Evolutionary conservation across 1,140 invertebrate species (phyloP), one percentile per base, ranked within the genome.

Genomic region (Ctenoplectra terminalis): DNA sequence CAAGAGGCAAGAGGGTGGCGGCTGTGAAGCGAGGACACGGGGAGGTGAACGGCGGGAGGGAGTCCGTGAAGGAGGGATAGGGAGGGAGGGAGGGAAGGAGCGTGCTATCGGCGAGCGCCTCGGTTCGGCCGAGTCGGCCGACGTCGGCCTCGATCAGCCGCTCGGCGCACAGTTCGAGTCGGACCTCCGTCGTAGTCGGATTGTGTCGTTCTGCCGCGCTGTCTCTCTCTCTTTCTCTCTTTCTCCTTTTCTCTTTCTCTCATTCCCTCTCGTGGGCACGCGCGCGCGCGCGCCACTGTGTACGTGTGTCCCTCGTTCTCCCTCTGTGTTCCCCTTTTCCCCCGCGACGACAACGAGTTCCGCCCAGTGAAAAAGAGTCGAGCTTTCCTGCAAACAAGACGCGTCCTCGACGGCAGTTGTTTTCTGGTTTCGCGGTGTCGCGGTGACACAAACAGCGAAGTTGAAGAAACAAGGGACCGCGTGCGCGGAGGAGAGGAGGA

Each of bases 91-190:
- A 40, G 56, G 81, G 75, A 71, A 46, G 58, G 77, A 79, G 64
- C 43, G 82, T 60, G 83, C 61, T 84, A 85, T 85, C 86, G 81
- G 85, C 82, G 77, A 81, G 83, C 82, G 83, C 50, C 72, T 84
- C 78, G 72, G 71, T 58, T 75, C 79, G 79, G 61, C 46, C 76
- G 80, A 81, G 83, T 85, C 80, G 81, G 70, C 75, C 78, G 75
- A 78, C 81, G 81, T 84, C 85, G 84, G 85, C 87, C 82, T 75
- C 89, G 88, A 87, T 90, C 89, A 90, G 89, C 86, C 85, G 87
- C 88, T 83, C 88, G 84, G 83, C 86, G 85, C 90, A 89, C 89
- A 91, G 90, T 91, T 91, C 90, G 88, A 85, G 89, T 91, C 90
- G 90, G 90, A 90, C 87, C 90, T 89, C 89, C 90, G 88, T 83